Conservation (phyloP, 2,797 vertebrate species). For the Falco biarmicus region DNA sequence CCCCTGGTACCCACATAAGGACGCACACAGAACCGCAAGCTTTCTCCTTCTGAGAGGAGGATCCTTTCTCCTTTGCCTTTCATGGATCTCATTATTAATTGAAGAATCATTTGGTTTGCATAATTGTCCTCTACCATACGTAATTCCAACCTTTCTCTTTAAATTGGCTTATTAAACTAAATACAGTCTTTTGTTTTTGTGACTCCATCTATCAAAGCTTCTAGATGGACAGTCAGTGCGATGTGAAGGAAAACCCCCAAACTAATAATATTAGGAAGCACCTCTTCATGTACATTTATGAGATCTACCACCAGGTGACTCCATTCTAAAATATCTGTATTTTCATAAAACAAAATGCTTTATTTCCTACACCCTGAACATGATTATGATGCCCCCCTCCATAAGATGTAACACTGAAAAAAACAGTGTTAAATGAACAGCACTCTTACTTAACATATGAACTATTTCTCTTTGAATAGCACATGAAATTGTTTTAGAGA, state of each 20-base stretch:
- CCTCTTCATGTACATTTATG: conserved; percentile 54
- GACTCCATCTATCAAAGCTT: conserved; percentile 59
- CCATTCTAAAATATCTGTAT: conserved; percentile 64
- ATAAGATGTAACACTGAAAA: neutral
- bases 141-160: conserved; percentile 77
- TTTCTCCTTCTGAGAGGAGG: neutral
- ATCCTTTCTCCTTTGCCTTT: conserved; percentile 57
- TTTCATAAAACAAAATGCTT: conserved; percentile 46
- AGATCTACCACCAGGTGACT: conserved; percentile 70
- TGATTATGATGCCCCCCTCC: neutral
- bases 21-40: neutral
- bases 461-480: conserved; percentile 3
- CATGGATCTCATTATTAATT: conserved; percentile 76
- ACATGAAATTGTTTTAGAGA: conserved; percentile 28
- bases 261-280: neutral
- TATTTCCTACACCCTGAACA: neutral
- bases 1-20: rapidly evolving
- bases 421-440: conserved; percentile 27
- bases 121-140: conserved; percentile 74
- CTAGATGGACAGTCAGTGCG: conserved; percentile 30
- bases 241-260: neutral
- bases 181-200: conserved; percentile 63
- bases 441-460: neutral
- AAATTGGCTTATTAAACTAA: conserved; percentile 73
- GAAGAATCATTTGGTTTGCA: conserved; percentile 73